Base-by-base conservation (phyloP, 2,888 invertebrate species). In the Hesperia comma region DNA sequence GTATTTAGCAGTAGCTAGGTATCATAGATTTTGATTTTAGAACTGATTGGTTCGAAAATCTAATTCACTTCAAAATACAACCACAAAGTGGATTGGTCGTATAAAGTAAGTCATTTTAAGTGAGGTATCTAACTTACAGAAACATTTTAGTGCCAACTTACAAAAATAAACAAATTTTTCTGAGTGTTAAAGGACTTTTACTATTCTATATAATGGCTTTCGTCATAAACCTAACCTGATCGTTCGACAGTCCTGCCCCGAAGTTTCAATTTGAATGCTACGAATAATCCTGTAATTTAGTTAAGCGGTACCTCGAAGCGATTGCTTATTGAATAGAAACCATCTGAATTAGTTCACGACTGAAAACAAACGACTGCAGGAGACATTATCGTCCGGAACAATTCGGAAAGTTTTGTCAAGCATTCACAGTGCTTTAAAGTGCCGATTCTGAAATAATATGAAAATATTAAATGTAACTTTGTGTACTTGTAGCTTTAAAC, bases 271-370 rank as follows among this genome's bases (percentile, higher is more conserved):
- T 33, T n/a, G 43, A 54, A 43, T 60, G 51, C 43, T 33, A 53
- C 49, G 46, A 26, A 60, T 49, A 56, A 63, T 64, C 63, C 64
- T 41, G 51, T 66, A 66, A 66, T 66, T 60, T 53, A 21, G 43
- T 54, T 60, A 66, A 60, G 60, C 54, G 33, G 54, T 54, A 21
- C 60, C 54, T 60, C 46, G 66, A 66, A 66, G 66, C 60, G 49
- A 60, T 60, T 66, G 60, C 58, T 66, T 66, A 66, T 66, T 66
- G 66, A 66, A 66, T 66, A 66, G 54, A 66, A 66, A 66, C 54
- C 60, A 66, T 66, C 58, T 21, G 60, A 66, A 43, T 60, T 46
- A 60, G 58, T 53, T 56, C 60, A 53, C 40, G 57, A 58, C 57
- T 33, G 64, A 60, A 53, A 58, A 64, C 60, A 49, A 57, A 49